phyloP scores from a whole-genome alignment of 1,140 invertebrate species.

The Yoshiicerus persimilis region DNA sequence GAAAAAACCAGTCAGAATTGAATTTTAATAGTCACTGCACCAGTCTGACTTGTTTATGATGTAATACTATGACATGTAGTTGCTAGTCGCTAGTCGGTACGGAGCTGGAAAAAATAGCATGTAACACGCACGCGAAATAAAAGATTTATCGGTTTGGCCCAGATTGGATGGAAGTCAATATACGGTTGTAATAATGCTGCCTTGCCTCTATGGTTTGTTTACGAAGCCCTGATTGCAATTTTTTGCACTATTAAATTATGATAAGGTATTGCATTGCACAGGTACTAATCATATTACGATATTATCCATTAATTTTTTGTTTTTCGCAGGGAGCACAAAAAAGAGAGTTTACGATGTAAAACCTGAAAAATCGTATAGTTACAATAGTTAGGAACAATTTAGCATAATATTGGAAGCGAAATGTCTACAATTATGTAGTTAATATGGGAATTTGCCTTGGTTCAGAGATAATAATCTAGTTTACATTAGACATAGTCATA shows the following conservation, averaged over 20 bases:
- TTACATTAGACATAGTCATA: neutral
- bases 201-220: too few species aligned
- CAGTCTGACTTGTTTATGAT: neutral
- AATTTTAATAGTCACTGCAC: neutral
- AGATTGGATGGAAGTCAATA: neutral
- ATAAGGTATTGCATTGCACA: neutral
- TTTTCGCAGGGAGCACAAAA: neutral
- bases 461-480: neutral
- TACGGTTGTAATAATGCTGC: neutral
- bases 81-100: too few species aligned
- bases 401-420: neutral
- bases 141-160: neutral
- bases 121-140: neutral
- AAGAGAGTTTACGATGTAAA: too few species aligned
- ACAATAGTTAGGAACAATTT: neutral
- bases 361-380: too few species aligned
- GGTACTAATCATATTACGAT: neutral
- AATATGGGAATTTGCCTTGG: neutral
- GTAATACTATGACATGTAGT: neutral
- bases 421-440: neutral
- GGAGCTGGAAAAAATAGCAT: neutral
- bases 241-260: too few species aligned
- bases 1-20: neutral
- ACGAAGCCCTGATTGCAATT: neutral
- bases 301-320: neutral